Percentiles rank a stretch among this genome's conserved stretches.
Conservation (phyloP, 2,113 vertebrate genomes). For the Elaphurus davidianus region DNA sequence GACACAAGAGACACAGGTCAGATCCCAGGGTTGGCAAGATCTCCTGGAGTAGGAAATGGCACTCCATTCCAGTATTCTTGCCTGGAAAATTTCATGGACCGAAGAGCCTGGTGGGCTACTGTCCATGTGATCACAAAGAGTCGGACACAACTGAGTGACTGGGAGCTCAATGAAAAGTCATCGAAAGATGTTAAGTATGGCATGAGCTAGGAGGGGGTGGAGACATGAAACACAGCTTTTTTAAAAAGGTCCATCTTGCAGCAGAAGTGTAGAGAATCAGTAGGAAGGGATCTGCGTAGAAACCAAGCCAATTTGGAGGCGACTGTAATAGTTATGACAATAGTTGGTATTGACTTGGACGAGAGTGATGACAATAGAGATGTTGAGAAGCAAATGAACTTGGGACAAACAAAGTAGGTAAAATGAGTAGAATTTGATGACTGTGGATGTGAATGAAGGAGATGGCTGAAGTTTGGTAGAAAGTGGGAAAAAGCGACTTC, state of each 20-base stretch:
- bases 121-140: background rate
- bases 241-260: background rate
- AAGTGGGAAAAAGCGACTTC: background rate
- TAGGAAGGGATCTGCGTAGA: background rate
- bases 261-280: background rate
- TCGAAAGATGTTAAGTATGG: background rate
- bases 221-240: background rate
- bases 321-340: background rate
- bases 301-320: background rate
- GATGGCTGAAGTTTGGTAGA: background rate
- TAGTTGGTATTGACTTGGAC: background rate
- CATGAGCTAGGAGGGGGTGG: background rate
- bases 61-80: background rate
- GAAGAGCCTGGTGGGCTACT: background rate
- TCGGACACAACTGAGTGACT: background rate
- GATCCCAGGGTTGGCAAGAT: background rate
- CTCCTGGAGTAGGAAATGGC: background rate
- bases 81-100: background rate
- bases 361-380: background rate
- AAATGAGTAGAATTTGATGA: background rate
- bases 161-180: background rate
- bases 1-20: background rate
- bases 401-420: background rate
- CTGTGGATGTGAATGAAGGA: background rate
- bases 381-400: background rate